A percentile compares a stretch with the other conserved stretches of the same genome.
Evolutionary conservation across 2,113 vertebrate genomes (phyloP).

Genomic region (Clarias gariepinus): DNA sequence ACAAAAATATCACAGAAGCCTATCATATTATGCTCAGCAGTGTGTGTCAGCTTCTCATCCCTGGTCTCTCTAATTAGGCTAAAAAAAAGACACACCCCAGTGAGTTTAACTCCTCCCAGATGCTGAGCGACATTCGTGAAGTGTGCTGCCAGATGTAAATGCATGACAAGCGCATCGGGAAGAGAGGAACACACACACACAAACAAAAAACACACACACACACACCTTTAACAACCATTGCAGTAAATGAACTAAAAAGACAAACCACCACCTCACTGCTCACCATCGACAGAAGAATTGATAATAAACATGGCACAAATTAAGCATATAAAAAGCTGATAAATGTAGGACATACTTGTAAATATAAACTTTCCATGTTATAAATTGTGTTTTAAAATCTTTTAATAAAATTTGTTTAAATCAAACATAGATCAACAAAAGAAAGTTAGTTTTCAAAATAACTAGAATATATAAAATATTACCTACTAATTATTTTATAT

Average conservation of each 20-base stretch:
- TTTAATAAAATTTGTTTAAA: too few species aligned
- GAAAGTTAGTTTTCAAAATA: not conserved
- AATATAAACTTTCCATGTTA: too few species aligned
- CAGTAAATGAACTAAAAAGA: too few species aligned
- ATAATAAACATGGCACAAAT: too few species aligned
- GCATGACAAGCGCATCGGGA: conserved; percentile 28
- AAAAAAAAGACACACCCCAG: conserved; percentile 68
- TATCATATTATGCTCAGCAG: conserved; percentile 49
- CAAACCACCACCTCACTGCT: too few species aligned
- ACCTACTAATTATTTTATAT: not conserved
- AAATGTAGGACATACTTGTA: too few species aligned
- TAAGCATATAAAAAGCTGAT: too few species aligned
- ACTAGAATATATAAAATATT: too few species aligned
- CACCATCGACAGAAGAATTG: too few species aligned
- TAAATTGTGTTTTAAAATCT: too few species aligned
- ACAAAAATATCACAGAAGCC: conserved; percentile 39
- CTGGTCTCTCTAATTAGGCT: conserved; percentile 68
- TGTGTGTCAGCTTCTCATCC: conserved; percentile 56
- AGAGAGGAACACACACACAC: conserved; percentile 36
- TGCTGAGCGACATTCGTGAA: conserved; percentile 59
- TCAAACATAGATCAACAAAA: not conserved
- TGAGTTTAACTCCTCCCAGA: conserved; percentile 63
- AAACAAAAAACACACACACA: too few species aligned
- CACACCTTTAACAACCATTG: not conserved
- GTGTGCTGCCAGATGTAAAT: conserved; percentile 55